Percentiles rank a stretch among this genome's conserved stretches.
Evolutionary conservation across 2,888 invertebrate species (phyloP).

Genomic region (Lepidochrysops patricia): DNA sequence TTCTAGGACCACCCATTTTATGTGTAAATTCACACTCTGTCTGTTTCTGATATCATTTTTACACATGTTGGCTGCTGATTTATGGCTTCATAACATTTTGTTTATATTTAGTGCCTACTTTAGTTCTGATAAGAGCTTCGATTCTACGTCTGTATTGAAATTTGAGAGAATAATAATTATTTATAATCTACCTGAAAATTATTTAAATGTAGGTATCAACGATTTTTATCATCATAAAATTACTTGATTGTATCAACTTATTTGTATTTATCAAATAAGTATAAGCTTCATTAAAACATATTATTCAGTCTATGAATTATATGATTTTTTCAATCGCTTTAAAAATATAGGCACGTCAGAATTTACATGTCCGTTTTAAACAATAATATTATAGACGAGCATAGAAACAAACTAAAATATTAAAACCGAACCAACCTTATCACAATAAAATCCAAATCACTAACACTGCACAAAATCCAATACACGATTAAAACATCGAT

Average conservation of each 20-base stretch:
- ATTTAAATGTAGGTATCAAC: too few species aligned
- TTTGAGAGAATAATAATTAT: too few species aligned
- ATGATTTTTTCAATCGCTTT: too few species aligned
- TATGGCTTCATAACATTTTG: background rate
- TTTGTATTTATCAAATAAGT: too few species aligned
- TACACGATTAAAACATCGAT: slow-evolving; percentile 19
- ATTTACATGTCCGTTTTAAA: background rate
- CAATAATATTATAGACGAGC: background rate
- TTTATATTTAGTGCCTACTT: background rate
- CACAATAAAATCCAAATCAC: slow-evolving; percentile 12
- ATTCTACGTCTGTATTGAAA: background rate
- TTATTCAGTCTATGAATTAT: too few species aligned
- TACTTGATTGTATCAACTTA: too few species aligned
- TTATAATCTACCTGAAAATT: too few species aligned
- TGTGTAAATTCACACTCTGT: background rate
- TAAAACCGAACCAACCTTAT: background rate
- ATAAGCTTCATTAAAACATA: too few species aligned
- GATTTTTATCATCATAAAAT: too few species aligned
- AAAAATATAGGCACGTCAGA: too few species aligned
- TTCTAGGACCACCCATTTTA: slow-evolving; percentile 6
- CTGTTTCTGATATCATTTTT: slow-evolving; percentile 9
- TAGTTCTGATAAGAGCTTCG: background rate
- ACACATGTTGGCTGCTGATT: slow-evolving; percentile 5
- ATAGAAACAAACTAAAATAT: background rate
- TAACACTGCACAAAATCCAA: slow-evolving; percentile 21